Base-by-base conservation (phyloP, 2,113 vertebrate genomes). In the Aspidoscelis tigris region DNA sequence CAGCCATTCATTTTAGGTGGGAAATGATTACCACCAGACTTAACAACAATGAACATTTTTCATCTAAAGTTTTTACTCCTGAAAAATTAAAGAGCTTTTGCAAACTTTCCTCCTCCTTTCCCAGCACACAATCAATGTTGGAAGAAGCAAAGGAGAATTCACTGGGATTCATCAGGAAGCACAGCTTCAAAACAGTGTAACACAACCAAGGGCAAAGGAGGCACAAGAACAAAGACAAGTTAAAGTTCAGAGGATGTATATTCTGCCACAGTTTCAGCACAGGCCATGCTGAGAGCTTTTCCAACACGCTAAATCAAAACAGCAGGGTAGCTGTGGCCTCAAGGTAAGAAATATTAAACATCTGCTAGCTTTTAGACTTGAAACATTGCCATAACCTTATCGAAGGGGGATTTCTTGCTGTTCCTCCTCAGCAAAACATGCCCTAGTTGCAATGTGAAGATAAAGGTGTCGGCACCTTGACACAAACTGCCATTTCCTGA, bases 291-390 rank as follows among this genome's bases (percentile, higher is more conserved):
- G 93, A 84, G 88, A 71, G 1, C 78, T 93, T 91, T 93, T 80
- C 86, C 89, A 92, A 93, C 50, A 83, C 78, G 75, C 93, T 95
- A 94, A 93, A 95, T 96, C 93, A 74, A 94, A 96, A 87, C 94
- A 92, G 89, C 88, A 92, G 76, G 91, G 93, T 83, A 86, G 70
- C 86, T 76, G 69, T 47, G 66, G 79, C 90, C 89, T 93, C 79
- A 76, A 93, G 90, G 89, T 87, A 92, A 93, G 85, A 93, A 93
- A 93, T 92, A 89, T 65, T 88, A 92, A 92, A 90, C 82, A 89
- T 88, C 87, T 89, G 89, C 85, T 86, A 88, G 55, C 58, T 93
- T 93, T 80, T 77, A 88, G 24, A 86, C 72, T 88, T 93, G 88
- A 94, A 93, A 90, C 61, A 90, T 69, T 85, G 55, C 81, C 77